Conservation (phyloP, 2,113 vertebrate genomes). For the Heterotilapia buettikoferi region DNA sequence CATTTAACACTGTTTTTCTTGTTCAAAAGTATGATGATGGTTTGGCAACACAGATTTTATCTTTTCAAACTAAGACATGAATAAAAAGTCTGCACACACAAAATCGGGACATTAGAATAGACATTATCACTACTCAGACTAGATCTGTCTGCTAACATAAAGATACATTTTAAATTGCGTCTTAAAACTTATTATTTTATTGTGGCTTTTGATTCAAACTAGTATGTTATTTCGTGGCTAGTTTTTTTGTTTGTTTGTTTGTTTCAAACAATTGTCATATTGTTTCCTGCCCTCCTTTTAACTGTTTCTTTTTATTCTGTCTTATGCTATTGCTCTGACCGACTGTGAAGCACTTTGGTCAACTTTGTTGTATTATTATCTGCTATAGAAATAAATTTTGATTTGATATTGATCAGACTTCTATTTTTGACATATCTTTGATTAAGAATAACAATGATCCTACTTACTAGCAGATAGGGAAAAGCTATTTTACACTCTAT, state of each 20-base stretch:
- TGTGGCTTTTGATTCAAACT: background rate
- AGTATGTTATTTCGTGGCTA: background rate
- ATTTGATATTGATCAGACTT: too few species aligned
- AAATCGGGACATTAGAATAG: background rate
- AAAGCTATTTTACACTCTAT: too few species aligned
- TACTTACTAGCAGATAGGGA: too few species aligned
- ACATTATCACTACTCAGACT: background rate
- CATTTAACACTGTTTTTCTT: background rate
- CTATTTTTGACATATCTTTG: too few species aligned
- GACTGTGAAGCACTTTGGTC: background rate
- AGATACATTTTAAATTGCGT: background rate
- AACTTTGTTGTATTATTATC: too few species aligned
- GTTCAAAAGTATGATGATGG: background rate
- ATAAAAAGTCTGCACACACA: background rate
- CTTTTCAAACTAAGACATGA: background rate
- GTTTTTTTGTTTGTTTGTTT: background rate
- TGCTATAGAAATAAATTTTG: too few species aligned
- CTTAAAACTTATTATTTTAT: background rate
- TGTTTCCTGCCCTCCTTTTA: background rate
- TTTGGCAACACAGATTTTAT: background rate
- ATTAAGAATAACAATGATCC: too few species aligned
- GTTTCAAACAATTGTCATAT: background rate
- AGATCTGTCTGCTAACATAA: background rate
- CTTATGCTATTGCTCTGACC: background rate
- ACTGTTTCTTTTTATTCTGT: background rate